phyloP scores from a whole-genome alignment of 2,797 vertebrate genomes.

The Tinamus major region DNA sequence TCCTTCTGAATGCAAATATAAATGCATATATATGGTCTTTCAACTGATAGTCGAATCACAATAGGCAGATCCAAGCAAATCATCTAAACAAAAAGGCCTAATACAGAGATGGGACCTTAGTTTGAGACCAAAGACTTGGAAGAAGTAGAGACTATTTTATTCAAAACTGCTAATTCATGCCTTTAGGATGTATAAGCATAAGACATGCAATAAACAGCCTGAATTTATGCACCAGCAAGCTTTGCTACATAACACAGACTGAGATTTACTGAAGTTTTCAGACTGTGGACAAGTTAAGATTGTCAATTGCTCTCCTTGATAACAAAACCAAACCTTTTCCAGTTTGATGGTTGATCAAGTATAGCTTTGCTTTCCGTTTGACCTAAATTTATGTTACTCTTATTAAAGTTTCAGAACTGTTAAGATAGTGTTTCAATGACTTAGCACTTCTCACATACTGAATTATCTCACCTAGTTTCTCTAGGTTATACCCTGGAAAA shows the following conservation, averaged over 20 bases:
- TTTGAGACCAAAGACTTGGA: neutral
- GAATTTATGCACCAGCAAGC: neutral
- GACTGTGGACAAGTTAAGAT: neutral
- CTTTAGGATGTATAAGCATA: neutral
- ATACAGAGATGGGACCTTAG: neutral
- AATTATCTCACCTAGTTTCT: conserved; percentile 25
- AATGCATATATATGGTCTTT: neutral
- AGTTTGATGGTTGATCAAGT: neutral
- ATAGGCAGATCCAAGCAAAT: neutral
- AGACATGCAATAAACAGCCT: neutral
- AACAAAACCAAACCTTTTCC: neutral
- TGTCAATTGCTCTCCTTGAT: neutral
- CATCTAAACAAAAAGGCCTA: neutral
- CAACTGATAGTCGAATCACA: neutral
- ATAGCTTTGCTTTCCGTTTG: neutral
- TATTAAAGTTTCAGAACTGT: conserved; percentile 14
- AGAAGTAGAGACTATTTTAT: neutral
- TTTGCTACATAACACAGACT: neutral
- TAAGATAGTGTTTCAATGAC: neutral
- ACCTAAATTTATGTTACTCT: conserved; percentile 35
- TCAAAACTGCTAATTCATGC: neutral
- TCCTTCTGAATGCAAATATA: neutral
- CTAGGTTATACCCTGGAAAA: neutral
- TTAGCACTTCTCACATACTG: conserved; percentile 3
- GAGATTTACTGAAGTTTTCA: neutral